Base-by-base conservation (phyloP, 2,797 vertebrate species). In the Thunnus albacares region DNA sequence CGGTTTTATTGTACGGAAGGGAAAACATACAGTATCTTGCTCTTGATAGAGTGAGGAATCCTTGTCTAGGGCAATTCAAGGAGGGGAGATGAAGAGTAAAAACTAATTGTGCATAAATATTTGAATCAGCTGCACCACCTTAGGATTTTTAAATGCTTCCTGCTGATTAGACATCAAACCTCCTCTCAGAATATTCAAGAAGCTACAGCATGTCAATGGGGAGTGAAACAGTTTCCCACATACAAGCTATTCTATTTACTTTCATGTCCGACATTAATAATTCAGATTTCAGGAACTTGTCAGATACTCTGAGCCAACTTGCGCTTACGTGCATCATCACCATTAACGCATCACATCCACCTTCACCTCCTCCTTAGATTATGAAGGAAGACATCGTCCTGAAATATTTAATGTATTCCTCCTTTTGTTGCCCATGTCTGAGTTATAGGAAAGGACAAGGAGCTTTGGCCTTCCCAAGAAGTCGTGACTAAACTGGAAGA, bases 331-430 rank as follows among this genome's bases (percentile, higher is more conserved):
- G 59, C 63, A 22, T 69, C 60, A 5, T 1, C n/a, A 12, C 55
- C 74, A 24, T 58, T 78, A 77, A 66, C 24, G 10, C 71, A n/a
- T 10, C 52, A 30, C 41, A 64, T 69, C 38, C 57, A 33, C 58
- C 17, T 41, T 41, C 63, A 80, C 72, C 75, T 66, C 33, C 28
- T 52, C 45, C 45, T 62, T 30, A 62, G 60, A 57, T 80, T 58
- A 66, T 14, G 0, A 38, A 52, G 64, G 62, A 78, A 47, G 81
- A 81, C 75, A 55, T 59, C 14, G 0, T 74, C 24, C 64, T 91
- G 56, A 90, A 92, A 93, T 90, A 90, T 90, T 91, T 26, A 88
- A 84, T 68, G 58, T 58, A 61, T 64, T 57, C 52, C 28, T 69
- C 70, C 45, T 80, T 87, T 89, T 89, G 77, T 84, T 84, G 53